Evolutionary conservation across 2,888 invertebrate genomes (phyloP), one percentile per base, ranked within the genome.

Genomic region (Allacma fusca): DNA sequence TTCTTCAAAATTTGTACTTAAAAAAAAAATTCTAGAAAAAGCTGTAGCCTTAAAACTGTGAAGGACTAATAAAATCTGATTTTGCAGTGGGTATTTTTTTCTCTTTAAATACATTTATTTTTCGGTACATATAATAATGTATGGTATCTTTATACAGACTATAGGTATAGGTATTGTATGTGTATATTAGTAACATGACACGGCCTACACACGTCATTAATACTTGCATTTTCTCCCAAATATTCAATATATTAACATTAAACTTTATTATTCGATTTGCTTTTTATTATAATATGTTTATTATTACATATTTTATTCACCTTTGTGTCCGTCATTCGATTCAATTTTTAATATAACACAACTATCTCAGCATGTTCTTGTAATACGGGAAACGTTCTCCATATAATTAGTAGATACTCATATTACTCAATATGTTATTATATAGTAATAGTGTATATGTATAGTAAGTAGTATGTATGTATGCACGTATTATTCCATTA

Each of bases 71-170:
- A 34, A 34, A 34, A 7, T 7, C 9, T 34, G 9, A 7, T 7
- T 9, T 34, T 4, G 9, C 34, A 34, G n/a, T 62, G 21, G 23
- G 26, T 62, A 24, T 62, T 34, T 34, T n/a, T 34, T 24, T 62
- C 62, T 62, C 62, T 16, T 62, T 62, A 62, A 62, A 62, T 62
- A 62, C 62, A 62, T 62, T 62, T 62, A 62, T 62, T 62, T 62
- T 34, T 34, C 62, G 21, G 62, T 62, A 62, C 62, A 62, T 62
- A 62, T 62, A 62, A 24, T 62, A 62, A 24, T 62, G 34, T 34
- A 34, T 34, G 9, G 34, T 34, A 34, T 34, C 34, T 21, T 21
- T 62, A 24, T 62, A 62, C 21, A 24, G 62, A 24, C 21, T 62
- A 24, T 62, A 57, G 19, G 57, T 57, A 62, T 62, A 21, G n/a